These are phyloP conservation scores for Leucozona laternaria DNA, from an alignment of 2,888 invertebrate genomes.

Conservation along the genomic window DNA sequence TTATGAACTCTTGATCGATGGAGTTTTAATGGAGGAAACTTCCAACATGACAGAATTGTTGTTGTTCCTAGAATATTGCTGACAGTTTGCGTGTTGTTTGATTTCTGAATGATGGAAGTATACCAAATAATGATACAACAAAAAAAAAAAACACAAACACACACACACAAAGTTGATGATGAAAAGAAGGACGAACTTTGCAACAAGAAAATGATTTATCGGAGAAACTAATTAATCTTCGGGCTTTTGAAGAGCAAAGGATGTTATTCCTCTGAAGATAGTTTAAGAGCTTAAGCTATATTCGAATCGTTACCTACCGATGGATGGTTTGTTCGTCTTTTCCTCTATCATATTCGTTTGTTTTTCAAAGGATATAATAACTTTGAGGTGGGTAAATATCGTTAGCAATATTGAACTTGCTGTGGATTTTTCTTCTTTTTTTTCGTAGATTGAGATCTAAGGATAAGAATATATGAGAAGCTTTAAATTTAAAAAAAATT, in stretches of 20 bases:
- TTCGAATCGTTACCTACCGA: background rate
- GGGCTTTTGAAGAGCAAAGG: slow-evolving; percentile 48
- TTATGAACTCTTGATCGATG: slow-evolving; percentile 69
- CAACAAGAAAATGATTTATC: slow-evolving; percentile 63
- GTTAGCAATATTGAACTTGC: slow-evolving; percentile 17
- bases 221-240: slow-evolving; percentile 66
- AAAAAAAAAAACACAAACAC: background rate
- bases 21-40: slow-evolving; percentile 69
- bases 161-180: background rate
- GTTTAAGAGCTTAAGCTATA: slow-evolving; percentile 17
- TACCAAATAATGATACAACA: background rate
- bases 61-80: slow-evolving; percentile 54
- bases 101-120: slow-evolving; percentile 1
- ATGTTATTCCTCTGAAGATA: slow-evolving; percentile 10
- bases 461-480: background rate
- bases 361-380: slow-evolving; percentile 38
- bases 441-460: background rate
- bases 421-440: background rate
- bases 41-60: slow-evolving; percentile 61
- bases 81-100: slow-evolving; percentile 68
- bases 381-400: slow-evolving; percentile 45
- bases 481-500: background rate
- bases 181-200: slow-evolving; percentile 11
- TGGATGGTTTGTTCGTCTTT: background rate
- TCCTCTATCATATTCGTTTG: background rate